Percentiles rank a stretch among this genome's conserved stretches.
phyloP scores from a whole-genome alignment of 2,113 vertebrate genomes.

The Mesocricetus auratus region DNA sequence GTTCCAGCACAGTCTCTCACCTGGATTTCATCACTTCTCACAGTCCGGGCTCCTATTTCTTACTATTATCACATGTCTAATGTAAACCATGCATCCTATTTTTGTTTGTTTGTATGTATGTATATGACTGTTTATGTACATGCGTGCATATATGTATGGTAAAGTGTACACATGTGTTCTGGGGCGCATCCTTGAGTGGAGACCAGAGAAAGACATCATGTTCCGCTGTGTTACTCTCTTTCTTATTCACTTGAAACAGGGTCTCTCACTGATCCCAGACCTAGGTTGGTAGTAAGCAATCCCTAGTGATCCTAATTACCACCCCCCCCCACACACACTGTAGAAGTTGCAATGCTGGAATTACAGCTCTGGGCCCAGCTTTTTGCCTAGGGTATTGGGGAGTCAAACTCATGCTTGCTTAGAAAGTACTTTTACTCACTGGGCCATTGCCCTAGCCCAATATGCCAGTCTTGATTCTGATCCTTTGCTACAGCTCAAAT shows the following conservation, averaged over 20 bases:
- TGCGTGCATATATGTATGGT: background rate
- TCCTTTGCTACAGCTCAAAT: background rate
- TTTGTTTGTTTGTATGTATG: background rate
- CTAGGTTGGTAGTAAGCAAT: too few relatives aligned
- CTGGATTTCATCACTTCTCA: background rate
- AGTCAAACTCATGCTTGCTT: background rate
- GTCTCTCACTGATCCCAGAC: background rate
- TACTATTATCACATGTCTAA: background rate
- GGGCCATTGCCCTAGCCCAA: background rate
- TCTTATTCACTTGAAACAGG: background rate
- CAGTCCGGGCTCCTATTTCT: background rate
- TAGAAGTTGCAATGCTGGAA: background rate
- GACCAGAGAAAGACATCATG: background rate
- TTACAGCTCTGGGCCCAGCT: background rate
- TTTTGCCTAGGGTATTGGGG: background rate
- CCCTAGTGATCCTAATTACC: background rate
- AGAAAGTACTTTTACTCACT: background rate
- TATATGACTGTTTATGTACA: background rate
- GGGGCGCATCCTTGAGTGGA: background rate
- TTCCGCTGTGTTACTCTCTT: background rate
- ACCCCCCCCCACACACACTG: background rate
- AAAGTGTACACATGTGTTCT: background rate
- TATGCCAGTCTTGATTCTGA: background rate
- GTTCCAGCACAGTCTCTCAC: background rate
- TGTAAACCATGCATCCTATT: background rate